Evolutionary conservation across 92 coral and sea anemone genomes (phyloP).

Genomic region (Epizoanthus rinbou): DNA sequence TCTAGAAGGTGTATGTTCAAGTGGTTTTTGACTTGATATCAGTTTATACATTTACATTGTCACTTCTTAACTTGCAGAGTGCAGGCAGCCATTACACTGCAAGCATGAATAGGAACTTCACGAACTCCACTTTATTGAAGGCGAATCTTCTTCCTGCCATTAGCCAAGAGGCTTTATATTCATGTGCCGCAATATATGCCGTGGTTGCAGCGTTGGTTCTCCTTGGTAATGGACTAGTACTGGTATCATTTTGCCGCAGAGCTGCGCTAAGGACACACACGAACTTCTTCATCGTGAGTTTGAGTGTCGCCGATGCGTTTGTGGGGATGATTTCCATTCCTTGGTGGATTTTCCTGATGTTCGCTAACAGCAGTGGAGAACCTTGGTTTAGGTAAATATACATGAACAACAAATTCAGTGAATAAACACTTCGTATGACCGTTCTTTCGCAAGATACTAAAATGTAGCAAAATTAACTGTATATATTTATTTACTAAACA

Average conservation of each 20-base stretch:
- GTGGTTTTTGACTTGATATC: background rate
- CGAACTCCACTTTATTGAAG: background rate
- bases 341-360: slow-evolving; percentile 67
- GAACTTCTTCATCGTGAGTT: slow-evolving; percentile 72
- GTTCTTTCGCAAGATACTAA: no score
- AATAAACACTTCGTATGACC: no score
- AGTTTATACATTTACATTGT: background rate
- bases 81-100: background rate
- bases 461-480: no score
- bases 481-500: no score
- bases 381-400: slow-evolving; percentile 44
- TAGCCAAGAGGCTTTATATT: background rate
- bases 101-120: background rate
- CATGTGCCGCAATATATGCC: slow-evolving; percentile 58
- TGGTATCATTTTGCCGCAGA: slow-evolving; percentile 59
- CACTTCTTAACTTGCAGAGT: background rate
- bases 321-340: slow-evolving; percentile 73
- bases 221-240: slow-evolving; percentile 65
- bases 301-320: slow-evolving; percentile 68
- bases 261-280: slow-evolving; percentile 62
- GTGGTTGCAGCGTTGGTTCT: slow-evolving; percentile 55
- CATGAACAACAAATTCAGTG: no score
- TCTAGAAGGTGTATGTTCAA: background rate
- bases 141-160: background rate
- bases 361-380: slow-evolving; percentile 40